These are phyloP conservation scores for Muscicapa comitata DNA, from an alignment of 2,797 vertebrate species.

Conservation along the genomic window DNA sequence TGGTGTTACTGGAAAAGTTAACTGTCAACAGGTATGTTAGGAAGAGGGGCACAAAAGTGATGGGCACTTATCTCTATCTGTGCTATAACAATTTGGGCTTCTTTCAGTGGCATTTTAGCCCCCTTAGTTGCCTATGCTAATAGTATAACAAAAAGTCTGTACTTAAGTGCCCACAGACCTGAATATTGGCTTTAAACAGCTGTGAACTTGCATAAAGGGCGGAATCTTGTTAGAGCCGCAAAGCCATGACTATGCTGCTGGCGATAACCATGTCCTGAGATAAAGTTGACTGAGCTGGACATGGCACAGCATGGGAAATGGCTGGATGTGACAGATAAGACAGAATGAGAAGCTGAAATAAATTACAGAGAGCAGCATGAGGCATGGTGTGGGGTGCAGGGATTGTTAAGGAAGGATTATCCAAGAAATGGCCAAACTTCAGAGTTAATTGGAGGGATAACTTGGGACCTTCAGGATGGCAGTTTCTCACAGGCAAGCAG, in stretches of 20 bases:
- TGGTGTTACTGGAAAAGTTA: background rate
- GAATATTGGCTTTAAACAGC: background rate
- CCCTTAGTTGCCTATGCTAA: background rate
- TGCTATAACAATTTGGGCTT: background rate
- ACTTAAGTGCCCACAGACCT: background rate
- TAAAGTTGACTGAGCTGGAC: background rate
- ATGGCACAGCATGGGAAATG: background rate
- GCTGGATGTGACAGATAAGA: background rate
- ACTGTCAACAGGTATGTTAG: background rate
- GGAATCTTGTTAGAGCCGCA: background rate
- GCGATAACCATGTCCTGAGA: background rate
- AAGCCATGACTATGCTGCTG: background rate
- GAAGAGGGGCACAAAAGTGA: background rate
- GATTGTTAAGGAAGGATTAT: background rate
- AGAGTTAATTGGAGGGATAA: background rate
- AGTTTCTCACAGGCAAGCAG: background rate
- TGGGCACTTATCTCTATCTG: background rate
- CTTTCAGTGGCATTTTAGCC: background rate
- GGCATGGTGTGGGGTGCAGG: background rate
- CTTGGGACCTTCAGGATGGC: background rate
- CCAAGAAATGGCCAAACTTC: background rate
- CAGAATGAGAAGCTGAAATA: background rate
- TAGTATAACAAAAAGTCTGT: background rate
- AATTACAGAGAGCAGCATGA: background rate
- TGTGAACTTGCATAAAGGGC: background rate